phyloP scores from a whole-genome alignment of 2,888 invertebrate species.

The Drosophila siamana region DNA sequence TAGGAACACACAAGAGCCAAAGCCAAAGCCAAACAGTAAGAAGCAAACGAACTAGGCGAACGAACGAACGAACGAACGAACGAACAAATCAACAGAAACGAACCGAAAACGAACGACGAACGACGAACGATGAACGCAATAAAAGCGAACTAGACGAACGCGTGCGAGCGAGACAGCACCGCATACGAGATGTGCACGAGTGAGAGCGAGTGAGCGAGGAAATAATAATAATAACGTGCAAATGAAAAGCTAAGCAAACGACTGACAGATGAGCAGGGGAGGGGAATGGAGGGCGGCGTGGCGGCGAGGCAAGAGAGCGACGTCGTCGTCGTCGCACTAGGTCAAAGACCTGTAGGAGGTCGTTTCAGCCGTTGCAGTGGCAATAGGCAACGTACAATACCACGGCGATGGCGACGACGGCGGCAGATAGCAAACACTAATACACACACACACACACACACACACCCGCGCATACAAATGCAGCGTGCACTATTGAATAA shows the following conservation, averaged over 20 bases:
- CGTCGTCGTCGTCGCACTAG: constrained; percentile 69
- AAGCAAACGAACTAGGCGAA: constrained; percentile 21
- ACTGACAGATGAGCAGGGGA: constrained; percentile 8
- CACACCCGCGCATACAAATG: constrained; percentile 13
- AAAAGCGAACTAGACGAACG: constrained; percentile 9
- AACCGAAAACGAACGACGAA: constrained; percentile 18
- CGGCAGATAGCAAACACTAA: constrained; percentile 72
- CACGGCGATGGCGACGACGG: constrained; percentile 67
- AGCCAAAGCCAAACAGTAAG: constrained; percentile 48
- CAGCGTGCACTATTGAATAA: constrained; percentile 66
- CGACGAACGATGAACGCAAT: constrained; percentile 3
- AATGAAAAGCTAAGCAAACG: constrained; percentile 63
- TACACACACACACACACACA: constrained; percentile 28
- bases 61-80: constrained; percentile 19
- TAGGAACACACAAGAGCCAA: constrained; percentile 40
- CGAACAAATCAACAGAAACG: constrained; percentile 17
- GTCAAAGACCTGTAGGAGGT: constrained; percentile 86
- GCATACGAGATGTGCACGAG: constrained; percentile 11
- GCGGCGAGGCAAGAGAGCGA: constrained; percentile 18
- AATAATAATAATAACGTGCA: constrained; percentile 72
- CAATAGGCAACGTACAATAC: constrained; percentile 82
- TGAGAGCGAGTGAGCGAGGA: constrained; percentile 36
- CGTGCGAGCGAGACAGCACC: constrained; percentile 16
- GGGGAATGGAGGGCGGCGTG: too few species aligned
- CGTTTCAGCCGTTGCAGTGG: constrained; percentile 83